Evolutionary conservation across 1,140 invertebrate species (phyloP).

Genomic region (Heliconius congener): DNA sequence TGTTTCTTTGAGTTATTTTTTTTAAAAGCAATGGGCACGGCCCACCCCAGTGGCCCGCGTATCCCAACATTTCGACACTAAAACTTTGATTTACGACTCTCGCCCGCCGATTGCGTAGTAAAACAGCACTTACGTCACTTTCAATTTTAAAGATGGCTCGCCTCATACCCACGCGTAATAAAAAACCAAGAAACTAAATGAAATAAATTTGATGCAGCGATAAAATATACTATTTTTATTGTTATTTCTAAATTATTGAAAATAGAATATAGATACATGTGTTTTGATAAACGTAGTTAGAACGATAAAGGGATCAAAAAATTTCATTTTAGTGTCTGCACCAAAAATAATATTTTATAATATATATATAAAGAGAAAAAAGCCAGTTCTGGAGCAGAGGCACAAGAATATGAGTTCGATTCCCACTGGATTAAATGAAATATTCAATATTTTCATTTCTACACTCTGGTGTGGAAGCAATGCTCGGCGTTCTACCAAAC

Average conservation of each 20-base stretch:
- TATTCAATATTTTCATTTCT: no score
- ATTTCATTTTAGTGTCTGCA: no score
- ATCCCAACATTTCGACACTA: constrained; percentile 80
- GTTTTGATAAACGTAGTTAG: no score
- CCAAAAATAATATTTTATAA: no score
- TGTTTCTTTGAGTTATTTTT: constrained; percentile 73
- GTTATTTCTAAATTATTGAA: constrained; percentile 16
- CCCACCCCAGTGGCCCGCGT: constrained; percentile 76
- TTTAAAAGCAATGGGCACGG: constrained; percentile 56
- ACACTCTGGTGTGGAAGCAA: no score
- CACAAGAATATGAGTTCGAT: no score
- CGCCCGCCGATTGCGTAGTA: constrained; percentile 77
- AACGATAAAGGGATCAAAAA: no score
- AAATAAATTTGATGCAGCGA: constrained; percentile 32
- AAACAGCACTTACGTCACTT: constrained; percentile 80
- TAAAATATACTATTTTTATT: constrained; percentile 18
- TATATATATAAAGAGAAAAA: no score
- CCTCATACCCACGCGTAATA: constrained; percentile 65
- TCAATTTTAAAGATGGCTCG: constrained; percentile 74
- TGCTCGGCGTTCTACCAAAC: no score
- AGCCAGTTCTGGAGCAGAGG: no score
- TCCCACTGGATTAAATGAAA: no score
- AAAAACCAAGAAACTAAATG: constrained; percentile 46
- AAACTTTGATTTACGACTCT: constrained; percentile 80
- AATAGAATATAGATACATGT: background rate